These are phyloP conservation scores for Subacronicta megacephala DNA, from an alignment of 2,888 invertebrate genomes.

Conservation along the genomic window DNA sequence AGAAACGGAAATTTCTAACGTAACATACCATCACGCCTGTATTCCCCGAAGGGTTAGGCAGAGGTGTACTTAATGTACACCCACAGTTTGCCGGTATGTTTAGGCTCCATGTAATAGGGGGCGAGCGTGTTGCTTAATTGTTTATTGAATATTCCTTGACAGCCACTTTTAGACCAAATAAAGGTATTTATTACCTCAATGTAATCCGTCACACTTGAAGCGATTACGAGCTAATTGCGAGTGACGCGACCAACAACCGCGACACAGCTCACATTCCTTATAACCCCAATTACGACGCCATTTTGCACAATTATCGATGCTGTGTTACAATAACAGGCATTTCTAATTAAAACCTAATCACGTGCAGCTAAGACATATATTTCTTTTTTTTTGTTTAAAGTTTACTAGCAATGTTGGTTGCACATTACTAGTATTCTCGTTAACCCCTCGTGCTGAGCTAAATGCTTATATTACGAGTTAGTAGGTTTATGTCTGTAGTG, in stretches of 20 bases:
- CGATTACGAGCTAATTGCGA: conserved; percentile 35
- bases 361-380: background rate
- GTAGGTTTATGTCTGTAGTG: too few species aligned
- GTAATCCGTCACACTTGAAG: conserved; percentile 33
- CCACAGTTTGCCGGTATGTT: too few species aligned
- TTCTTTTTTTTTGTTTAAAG: too few species aligned
- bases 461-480: too few species aligned
- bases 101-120: too few species aligned
- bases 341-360: conserved; percentile 14
- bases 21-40: too few species aligned
- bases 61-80: too few species aligned
- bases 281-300: conserved; percentile 21
- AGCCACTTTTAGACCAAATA: background rate
- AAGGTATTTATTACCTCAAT: conserved; percentile 14
- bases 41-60: too few species aligned
- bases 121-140: background rate
- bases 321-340: background rate
- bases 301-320: conserved; percentile 24
- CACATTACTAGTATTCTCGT: too few species aligned
- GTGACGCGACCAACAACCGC: conserved; percentile 21
- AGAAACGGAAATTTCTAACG: too few species aligned
- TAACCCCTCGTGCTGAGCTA: too few species aligned
- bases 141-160: background rate
- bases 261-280: conserved; percentile 23
- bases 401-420: too few species aligned